Evolutionary conservation across 2,888 invertebrate genomes (phyloP).

Genomic region (Disparrhopalites patrizii): DNA sequence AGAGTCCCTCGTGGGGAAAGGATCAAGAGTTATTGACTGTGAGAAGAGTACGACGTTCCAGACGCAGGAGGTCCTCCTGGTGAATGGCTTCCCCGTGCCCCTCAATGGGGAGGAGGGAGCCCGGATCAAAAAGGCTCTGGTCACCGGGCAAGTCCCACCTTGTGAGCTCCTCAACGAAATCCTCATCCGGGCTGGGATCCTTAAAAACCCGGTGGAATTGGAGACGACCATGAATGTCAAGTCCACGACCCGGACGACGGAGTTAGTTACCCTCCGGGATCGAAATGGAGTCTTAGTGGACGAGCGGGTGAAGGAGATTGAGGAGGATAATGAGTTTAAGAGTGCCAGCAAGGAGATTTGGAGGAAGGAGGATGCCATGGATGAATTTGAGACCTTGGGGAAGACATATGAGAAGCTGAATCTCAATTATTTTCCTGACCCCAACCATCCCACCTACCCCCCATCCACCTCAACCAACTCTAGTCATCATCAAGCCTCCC

Average conservation of each 20-base stretch:
- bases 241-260: slow-evolving; percentile 65
- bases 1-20: slow-evolving; percentile 68
- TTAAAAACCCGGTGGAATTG: slow-evolving; percentile 63
- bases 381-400: not conserved
- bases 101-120: slow-evolving; percentile 64
- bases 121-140: slow-evolving; percentile 64
- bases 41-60: slow-evolving; percentile 67
- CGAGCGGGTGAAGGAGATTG: slow-evolving; percentile 65
- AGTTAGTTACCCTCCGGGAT: slow-evolving; percentile 64
- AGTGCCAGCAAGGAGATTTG: slow-evolving; percentile 52
- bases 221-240: slow-evolving; percentile 69
- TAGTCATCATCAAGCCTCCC: slow-evolving; percentile 10
- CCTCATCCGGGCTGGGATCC: slow-evolving; percentile 61
- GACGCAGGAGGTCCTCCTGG: slow-evolving; percentile 66
- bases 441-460: not conserved
- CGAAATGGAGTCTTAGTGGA: slow-evolving; percentile 66
- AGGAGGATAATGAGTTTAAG: slow-evolving; percentile 67
- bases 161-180: slow-evolving; percentile 67
- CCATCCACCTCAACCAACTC: slow-evolving; percentile 7
- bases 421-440: slow-evolving; percentile 4
- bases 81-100: slow-evolving; percentile 66
- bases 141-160: slow-evolving; percentile 59
- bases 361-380: slow-evolving; percentile 34
- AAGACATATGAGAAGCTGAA: slow-evolving; percentile 22
- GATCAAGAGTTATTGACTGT: slow-evolving; percentile 67